A percentile compares a stretch with the other conserved stretches of the same genome.
phyloP scores from a whole-genome alignment of 1,140 invertebrate genomes.

The Monomorium pharaonis region DNA sequence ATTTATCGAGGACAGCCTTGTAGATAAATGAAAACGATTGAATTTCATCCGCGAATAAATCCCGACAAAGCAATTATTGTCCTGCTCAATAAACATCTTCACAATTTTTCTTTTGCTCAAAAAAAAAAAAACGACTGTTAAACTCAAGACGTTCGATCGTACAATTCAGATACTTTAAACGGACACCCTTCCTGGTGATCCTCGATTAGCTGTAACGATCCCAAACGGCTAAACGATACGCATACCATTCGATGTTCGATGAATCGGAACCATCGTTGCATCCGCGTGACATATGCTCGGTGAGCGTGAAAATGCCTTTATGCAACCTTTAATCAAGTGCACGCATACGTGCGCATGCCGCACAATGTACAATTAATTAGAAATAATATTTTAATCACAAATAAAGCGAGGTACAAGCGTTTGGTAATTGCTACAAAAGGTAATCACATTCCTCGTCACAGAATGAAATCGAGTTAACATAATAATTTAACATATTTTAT shows the following conservation, averaged over 20 bases:
- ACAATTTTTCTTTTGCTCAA: neutral
- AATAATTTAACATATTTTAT: too few relatives aligned
- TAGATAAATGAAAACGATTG: neutral
- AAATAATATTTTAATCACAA: constrained; percentile 34
- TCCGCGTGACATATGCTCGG: constrained; percentile 69
- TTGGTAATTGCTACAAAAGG: neutral
- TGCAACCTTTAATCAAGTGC: constrained; percentile 33
- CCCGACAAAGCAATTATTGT: neutral
- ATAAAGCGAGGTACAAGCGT: neutral
- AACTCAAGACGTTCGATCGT: neutral
- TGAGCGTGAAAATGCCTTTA: constrained; percentile 64
- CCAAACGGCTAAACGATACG: constrained; percentile 65
- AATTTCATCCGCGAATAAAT: neutral
- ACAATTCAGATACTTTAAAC: constrained; percentile 40
- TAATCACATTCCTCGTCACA: neutral
- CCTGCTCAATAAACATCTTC: neutral
- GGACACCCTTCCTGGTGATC: constrained; percentile 48
- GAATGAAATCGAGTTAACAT: neutral
- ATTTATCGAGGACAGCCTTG: neutral
- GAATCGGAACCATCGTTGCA: constrained; percentile 67
- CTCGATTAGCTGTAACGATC: constrained; percentile 53
- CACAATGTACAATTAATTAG: constrained; percentile 20
- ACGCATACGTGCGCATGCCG: neutral
- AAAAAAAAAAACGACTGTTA: neutral
- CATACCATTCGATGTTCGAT: constrained; percentile 63